These are phyloP conservation scores for Takifugu flavidus DNA, from an alignment of 2,113 vertebrate species.

Conservation along the genomic window DNA sequence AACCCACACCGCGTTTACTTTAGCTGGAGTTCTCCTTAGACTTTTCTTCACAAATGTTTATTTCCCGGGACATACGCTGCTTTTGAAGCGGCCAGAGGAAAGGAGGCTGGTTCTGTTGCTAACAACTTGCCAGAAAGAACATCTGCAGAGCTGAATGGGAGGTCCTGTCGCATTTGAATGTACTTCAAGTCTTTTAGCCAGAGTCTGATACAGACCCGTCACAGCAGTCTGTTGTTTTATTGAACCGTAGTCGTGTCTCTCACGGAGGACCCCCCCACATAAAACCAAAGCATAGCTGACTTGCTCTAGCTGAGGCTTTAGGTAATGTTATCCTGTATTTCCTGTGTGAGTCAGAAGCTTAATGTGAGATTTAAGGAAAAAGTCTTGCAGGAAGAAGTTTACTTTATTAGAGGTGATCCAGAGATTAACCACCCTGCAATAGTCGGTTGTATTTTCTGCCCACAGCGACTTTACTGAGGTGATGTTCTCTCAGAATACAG, in stretches of 20 bases:
- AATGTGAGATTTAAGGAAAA: slow-evolving; percentile 1
- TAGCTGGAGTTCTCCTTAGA: not conserved
- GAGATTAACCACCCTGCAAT: not conserved
- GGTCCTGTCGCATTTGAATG: slow-evolving; percentile 54
- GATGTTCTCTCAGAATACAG: not conserved
- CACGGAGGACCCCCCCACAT: slow-evolving; percentile 17
- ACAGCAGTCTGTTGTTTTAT: slow-evolving; percentile 53
- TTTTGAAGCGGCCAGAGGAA: slow-evolving; percentile 50
- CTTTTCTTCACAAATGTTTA: slow-evolving; percentile 7
- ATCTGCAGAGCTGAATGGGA: slow-evolving; percentile 68
- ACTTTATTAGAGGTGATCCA: not conserved
- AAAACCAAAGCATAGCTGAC: slow-evolving; percentile 7
- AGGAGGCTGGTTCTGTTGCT: slow-evolving; percentile 52
- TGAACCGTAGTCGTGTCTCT: slow-evolving; percentile 27
- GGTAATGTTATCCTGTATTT: slow-evolving; percentile 5
- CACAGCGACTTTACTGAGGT: not conserved
- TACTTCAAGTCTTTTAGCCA: slow-evolving; percentile 27
- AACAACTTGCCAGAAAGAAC: slow-evolving; percentile 69
- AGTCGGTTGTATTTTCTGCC: not conserved
- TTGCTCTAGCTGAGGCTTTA: slow-evolving; percentile 3
- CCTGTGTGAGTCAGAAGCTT: slow-evolving; percentile 15
- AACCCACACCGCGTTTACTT: too few relatives aligned
- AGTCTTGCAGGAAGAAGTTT: not conserved
- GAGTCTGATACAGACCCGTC: slow-evolving; percentile 48
- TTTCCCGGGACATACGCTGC: slow-evolving; percentile 40